Percentiles rank a stretch among this genome's conserved stretches.
phyloP scores from a whole-genome alignment of 2,797 vertebrate genomes.

The Melanotaenia boesemani region DNA sequence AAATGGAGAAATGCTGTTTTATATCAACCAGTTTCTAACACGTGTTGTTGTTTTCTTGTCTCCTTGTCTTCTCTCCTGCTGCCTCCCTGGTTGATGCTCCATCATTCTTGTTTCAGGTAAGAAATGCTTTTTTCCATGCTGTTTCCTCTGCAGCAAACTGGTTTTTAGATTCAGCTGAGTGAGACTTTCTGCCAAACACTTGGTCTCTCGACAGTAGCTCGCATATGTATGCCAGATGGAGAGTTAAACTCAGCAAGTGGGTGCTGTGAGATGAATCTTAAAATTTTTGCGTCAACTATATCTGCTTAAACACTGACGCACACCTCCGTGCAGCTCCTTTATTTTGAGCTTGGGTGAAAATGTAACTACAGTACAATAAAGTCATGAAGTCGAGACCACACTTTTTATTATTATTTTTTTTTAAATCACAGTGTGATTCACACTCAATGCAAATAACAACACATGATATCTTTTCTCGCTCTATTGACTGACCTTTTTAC shows the following conservation, averaged over 20 bases:
- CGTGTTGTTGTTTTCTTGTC: conserved; percentile 1
- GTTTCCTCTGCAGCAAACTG: conserved; percentile 13
- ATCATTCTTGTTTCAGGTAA: conserved; percentile 59
- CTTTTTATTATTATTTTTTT: too few species aligned
- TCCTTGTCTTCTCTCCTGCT: not conserved
- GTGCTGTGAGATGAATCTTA: conserved; percentile 51
- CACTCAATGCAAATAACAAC: not conserved
- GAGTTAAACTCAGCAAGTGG: conserved; percentile 39
- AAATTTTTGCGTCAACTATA: conserved; percentile 16
- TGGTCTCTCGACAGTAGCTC: conserved; percentile 41
- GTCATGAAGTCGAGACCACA: not conserved
- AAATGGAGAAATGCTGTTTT: conserved; percentile 12
- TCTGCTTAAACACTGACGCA: conserved; percentile 14
- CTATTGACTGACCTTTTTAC: not conserved
- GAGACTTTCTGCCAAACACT: conserved; percentile 47
- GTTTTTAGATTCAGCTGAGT: conserved; percentile 52
- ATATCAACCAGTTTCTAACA: conserved; percentile 18
- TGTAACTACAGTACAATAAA: not conserved
- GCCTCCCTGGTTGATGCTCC: conserved; percentile 11
- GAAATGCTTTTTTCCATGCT: conserved; percentile 16
- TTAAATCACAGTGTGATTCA: not conserved
- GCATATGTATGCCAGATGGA: conserved; percentile 67
- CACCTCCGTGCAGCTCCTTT: conserved; percentile 18
- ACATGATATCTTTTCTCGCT: not conserved
- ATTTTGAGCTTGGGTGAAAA: not conserved